These are phyloP conservation scores for Batillaria attramentaria DNA, from an alignment of 1,140 invertebrate species.

Conservation along the genomic window DNA sequence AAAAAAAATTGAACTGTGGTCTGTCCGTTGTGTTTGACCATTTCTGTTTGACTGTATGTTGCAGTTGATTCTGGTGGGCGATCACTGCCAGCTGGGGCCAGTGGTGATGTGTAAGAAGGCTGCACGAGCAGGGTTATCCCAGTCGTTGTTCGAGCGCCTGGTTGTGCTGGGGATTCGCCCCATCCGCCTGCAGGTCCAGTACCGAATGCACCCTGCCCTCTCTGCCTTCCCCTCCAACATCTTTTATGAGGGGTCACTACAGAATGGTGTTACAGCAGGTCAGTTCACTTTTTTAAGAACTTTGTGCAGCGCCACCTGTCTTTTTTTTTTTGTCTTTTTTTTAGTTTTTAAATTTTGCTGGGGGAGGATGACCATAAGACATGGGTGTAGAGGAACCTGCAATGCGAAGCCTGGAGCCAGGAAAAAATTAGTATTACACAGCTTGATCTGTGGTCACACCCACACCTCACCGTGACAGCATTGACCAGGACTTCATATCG, in stretches of 20 bases:
- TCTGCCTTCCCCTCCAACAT: constrained; percentile 99
- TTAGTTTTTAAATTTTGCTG: too few relatives aligned
- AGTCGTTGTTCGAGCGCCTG: constrained; percentile 97
- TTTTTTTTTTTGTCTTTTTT: too few relatives aligned
- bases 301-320: too few relatives aligned
- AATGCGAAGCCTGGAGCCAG: too few relatives aligned
- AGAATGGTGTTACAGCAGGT: constrained; percentile 97
- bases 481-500: too few relatives aligned
- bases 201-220: constrained; percentile 96
- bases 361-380: too few relatives aligned
- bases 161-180: constrained; percentile 87
- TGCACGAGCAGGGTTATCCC: constrained; percentile 94
- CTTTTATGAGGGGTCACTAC: constrained; percentile 98
- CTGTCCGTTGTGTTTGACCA: neutral
- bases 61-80: constrained; percentile 95
- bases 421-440: too few relatives aligned
- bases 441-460: too few relatives aligned
- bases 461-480: too few relatives aligned
- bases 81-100: constrained; percentile 98
- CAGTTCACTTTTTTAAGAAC: constrained; percentile 38
- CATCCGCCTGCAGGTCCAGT: constrained; percentile 85
- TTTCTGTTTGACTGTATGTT: neutral
- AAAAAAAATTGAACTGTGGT: too few relatives aligned
- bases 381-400: too few relatives aligned
- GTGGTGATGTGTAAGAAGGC: constrained; percentile 99